Base-by-base conservation (phyloP, 2,888 invertebrate species). In the Hypercompe scribonia region DNA sequence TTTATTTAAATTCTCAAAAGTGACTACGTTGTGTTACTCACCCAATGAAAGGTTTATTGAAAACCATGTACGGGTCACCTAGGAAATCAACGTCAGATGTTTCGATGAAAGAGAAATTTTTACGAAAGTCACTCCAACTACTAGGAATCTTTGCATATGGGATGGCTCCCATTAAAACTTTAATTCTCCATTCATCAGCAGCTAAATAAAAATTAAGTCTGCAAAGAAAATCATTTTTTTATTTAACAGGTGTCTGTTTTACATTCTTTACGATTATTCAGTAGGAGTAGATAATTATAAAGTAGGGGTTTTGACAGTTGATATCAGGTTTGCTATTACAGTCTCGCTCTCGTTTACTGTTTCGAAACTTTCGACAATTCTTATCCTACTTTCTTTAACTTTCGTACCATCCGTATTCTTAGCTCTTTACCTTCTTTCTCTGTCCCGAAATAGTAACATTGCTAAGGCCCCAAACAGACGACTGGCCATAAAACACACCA, bases 21-120 rank as follows among this genome's bases (percentile, higher is more conserved):
- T 69, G n/a, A 24, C 21, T 68, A 64, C 21, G 63, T 69, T 72
- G 33, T 50, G 54, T 61, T 71, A 85, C 92, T 88, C 88, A 96
- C 96, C 95, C 96, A 81, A 96, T 91, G 81, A 94, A 96, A 70
- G 96, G 96, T 84, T 94, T 95, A 87, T 96, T 96, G 64, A 94
- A 91, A 64, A 95, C 86, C 71, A 96, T 93, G 71, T 93, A 91
- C 3, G 95, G 89, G 82, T 96, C 96, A 39, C 95, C 95, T 61
- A 96, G 88, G 80, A 96, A 93, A 85, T 96, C 96, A 13, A 86
- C 86, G 83, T 96, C 92, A 31, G 93, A 92, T 36, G 95, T 91
- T 73, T 94, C 93, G 34, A 96, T 88, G 73, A 94, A 87, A 36
- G 95, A 93, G 80, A 96, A 94, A 82, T 94, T 92, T 86, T 88